Evolutionary conservation across 1,140 invertebrate genomes (phyloP), one percentile per base, ranked within the genome.

Genomic region (Paraescarpia echinospica): DNA sequence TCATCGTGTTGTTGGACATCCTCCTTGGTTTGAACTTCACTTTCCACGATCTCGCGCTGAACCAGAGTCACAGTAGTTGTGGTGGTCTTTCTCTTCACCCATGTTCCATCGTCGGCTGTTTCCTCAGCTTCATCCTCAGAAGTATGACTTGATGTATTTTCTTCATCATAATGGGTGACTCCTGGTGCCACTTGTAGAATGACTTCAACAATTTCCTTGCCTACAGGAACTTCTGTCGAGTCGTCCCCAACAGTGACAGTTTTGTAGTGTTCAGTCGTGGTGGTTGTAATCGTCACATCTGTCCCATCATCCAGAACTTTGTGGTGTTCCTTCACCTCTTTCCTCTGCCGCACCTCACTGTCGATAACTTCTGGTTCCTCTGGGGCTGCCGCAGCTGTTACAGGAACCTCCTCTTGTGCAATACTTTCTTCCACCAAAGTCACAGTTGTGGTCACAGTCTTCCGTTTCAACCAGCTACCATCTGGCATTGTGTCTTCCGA

Each of bases 1-100:
- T 41, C 41, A 41, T 41, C 41, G 12, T 41, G 41, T 41, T 41
- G 41, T 41, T 89, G 89, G 18, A 89, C 89, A 89, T 33, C 33
- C 92, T 59, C 33, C 93, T 94, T 22, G 93, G 94, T 94, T 93
- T 94, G 27, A 94, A 93, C 93, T 94, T 94, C 31, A 92, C 89
- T 33, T 89, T 33, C 41, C 41, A 41, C 41, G 41, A 41, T 12
- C 41, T 41, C 41, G 4, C 41, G 41, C 41, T 41, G 41, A 41
- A 41, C 41, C 41, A 41, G 41, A 41, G 41, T 41, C 41, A 41
- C 41, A 41, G 41, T 41, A 12, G 41, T 41, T 31, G 91, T 92
- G 33, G 91, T 92, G 18, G 89, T 90, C 33, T 89, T 89, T 48
- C 92, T 93, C 34, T 93, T 93, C 88, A 93, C 77, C 93, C 91